phyloP scores from a whole-genome alignment of 2,113 vertebrate species.

The Hirundichthys speculiger region DNA sequence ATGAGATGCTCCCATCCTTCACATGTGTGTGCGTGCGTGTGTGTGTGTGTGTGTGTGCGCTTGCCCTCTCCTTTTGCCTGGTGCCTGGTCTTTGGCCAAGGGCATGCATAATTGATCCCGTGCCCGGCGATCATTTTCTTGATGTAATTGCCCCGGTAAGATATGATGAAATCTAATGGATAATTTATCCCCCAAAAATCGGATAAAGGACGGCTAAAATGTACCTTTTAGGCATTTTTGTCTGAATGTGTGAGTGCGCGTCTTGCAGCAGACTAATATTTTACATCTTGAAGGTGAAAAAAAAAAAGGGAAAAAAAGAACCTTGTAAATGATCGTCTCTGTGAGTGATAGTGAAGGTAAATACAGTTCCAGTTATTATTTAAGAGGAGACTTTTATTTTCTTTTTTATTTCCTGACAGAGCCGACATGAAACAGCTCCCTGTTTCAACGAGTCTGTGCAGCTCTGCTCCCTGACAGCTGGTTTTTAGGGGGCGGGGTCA shows the following conservation, averaged over 20 bases:
- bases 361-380: not conserved
- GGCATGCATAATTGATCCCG: conserved; percentile 99
- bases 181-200: conserved; percentile 90
- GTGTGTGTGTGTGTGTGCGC: conserved; percentile 35
- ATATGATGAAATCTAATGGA: conserved; percentile 99
- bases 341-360: not conserved
- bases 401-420: too few species aligned
- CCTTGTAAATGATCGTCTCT: not conserved
- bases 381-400: too few species aligned
- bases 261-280: conserved; percentile 13
- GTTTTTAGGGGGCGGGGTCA: too few species aligned
- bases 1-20: conserved; percentile 90
- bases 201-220: conserved; percentile 83
- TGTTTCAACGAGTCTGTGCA: too few species aligned
- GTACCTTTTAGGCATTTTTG: conserved; percentile 42
- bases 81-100: conserved; percentile 96
- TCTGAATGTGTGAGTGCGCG: conserved; percentile 3
- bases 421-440: too few species aligned
- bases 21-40: conserved; percentile 61
- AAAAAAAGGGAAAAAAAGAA: not conserved
- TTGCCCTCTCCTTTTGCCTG: conserved; percentile 92
- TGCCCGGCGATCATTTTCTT: conserved; percentile 98
- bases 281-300: not conserved
- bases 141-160: conserved; percentile 99
- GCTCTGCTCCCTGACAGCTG: too few species aligned